Conservation (phyloP, 2,113 vertebrate genomes). For the Salvelinus alpinus region DNA sequence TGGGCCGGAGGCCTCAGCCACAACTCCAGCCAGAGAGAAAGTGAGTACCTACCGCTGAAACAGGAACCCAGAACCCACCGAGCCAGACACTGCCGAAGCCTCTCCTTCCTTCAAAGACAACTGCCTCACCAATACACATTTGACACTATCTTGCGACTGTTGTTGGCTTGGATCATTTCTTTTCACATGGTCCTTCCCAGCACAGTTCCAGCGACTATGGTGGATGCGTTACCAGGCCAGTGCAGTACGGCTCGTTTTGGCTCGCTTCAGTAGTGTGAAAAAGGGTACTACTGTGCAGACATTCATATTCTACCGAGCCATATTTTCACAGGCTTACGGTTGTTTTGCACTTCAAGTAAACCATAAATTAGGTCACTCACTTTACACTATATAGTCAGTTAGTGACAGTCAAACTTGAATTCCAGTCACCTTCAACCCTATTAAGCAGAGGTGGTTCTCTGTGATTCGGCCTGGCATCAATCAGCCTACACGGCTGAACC, state of each 20-base stretch:
- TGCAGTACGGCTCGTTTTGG: no score
- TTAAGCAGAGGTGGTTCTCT: neutral
- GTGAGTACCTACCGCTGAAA: constrained; percentile 73
- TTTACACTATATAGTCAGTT: neutral
- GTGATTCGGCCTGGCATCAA: no score
- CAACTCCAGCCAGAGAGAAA: constrained; percentile 83
- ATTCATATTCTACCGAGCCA: neutral
- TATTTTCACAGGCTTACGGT: neutral
- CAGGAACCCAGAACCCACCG: neutral
- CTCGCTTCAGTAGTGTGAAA: no score
- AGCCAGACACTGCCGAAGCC: neutral
- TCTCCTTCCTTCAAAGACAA: neutral
- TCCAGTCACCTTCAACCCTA: neutral
- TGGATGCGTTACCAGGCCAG: no score
- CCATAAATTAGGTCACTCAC: neutral
- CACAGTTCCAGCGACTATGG: no score
- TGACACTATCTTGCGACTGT: no score
- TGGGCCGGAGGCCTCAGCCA: constrained; percentile 89
- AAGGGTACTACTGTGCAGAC: neutral
- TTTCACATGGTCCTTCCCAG: no score
- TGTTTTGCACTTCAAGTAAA: neutral
- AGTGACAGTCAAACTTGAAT: neutral
- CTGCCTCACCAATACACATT: no score
- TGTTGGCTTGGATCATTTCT: no score
- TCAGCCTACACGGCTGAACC: neutral